Percentiles rank a stretch among this genome's conserved stretches.
phyloP scores from a whole-genome alignment of 1,140 invertebrate genomes.

The Hormaphis cornu region DNA sequence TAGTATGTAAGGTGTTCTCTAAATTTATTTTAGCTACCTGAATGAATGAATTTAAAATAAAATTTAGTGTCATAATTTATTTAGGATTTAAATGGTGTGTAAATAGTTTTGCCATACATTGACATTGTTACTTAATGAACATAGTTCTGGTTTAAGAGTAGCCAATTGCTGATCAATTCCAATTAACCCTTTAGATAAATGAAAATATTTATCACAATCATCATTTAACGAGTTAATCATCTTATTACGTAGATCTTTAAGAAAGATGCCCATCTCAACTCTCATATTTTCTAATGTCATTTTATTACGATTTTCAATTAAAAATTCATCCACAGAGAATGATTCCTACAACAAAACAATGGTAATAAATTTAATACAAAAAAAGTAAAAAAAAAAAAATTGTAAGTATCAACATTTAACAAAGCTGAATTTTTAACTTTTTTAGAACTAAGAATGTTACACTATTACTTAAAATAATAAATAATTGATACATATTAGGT shows the following conservation, averaged over 20 bases:
- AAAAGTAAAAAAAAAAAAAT: too few species aligned
- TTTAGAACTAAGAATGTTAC: too few species aligned
- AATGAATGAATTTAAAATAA: neutral
- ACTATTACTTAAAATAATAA: too few species aligned
- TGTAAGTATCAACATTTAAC: neutral
- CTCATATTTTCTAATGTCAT: slow-evolving; percentile 28
- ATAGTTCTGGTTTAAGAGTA: slow-evolving; percentile 8
- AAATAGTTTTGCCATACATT: neutral
- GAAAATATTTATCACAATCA: slow-evolving; percentile 27
- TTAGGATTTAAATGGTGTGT: neutral
- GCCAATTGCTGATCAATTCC: slow-evolving; percentile 25
- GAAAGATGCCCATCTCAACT: slow-evolving; percentile 25
- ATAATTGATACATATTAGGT: too few species aligned
- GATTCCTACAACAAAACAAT: slow-evolving; percentile 2
- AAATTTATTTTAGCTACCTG: slow-evolving; percentile 18
- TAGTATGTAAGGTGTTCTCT: neutral
- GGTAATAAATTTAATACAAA: neutral
- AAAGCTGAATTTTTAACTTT: neutral
- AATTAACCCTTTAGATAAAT: slow-evolving; percentile 21
- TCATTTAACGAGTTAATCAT: slow-evolving; percentile 29
- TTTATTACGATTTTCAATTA: slow-evolving; percentile 28
- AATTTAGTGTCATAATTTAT: neutral
- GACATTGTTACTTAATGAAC: neutral
- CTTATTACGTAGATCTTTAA: slow-evolving; percentile 13
- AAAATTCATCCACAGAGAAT: slow-evolving; percentile 23